Conservation (phyloP, 2,113 vertebrate species). For the Empidonax traillii region DNA sequence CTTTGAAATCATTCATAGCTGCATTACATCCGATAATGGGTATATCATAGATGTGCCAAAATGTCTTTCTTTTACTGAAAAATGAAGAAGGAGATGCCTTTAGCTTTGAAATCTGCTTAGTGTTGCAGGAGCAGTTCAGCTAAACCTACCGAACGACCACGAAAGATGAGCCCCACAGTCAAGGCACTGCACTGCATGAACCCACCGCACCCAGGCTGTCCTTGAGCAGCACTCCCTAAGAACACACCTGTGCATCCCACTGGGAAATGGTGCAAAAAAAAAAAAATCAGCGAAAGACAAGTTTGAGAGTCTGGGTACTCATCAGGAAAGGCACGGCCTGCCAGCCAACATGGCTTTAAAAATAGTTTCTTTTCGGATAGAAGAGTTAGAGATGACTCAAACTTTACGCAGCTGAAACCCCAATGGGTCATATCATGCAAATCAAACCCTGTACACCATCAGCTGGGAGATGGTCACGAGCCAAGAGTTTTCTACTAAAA, state of each 20-base stretch:
- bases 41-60: not conserved
- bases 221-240: not conserved
- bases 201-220: rapidly evolving
- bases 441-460: not conserved
- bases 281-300: not conserved
- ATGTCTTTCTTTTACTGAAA: not conserved
- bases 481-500: not conserved
- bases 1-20: not conserved
- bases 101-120: not conserved
- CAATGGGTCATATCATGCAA: constrained; percentile 18
- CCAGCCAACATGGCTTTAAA: not conserved
- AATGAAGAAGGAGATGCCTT: not conserved
- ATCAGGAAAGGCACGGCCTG: not conserved
- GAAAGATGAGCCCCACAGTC: not conserved
- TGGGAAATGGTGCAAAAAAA: not conserved
- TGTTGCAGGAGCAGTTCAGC: not conserved
- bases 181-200: rapidly evolving
- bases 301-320: not conserved
- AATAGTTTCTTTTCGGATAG: constrained; percentile 4
- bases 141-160: not conserved
- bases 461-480: not conserved
- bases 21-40: not conserved
- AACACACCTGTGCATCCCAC: not conserved
- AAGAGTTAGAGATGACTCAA: not conserved
- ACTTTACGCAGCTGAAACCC: not conserved